These are phyloP conservation scores for Rhegmatorhina hoffmannsi DNA, from an alignment of 2,113 vertebrate species.

Conservation along the genomic window DNA sequence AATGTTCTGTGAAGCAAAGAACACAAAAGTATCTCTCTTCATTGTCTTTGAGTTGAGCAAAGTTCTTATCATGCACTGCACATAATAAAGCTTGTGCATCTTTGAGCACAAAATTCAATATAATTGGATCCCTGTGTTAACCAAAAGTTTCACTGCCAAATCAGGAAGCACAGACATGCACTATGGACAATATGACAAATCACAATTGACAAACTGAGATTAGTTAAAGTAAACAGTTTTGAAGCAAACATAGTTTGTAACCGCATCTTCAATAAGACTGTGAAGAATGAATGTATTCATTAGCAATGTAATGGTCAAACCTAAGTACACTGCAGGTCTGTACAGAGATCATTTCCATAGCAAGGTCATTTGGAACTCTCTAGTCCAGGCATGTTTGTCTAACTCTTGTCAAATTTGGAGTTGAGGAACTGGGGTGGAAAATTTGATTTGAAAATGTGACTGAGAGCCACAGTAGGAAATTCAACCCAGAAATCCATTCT, in stretches of 20 bases:
- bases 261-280: neutral
- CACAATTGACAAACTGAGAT: neutral
- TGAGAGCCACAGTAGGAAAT: conserved; percentile 12
- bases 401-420: neutral
- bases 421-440: conserved; percentile 32
- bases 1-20: neutral
- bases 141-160: neutral
- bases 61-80: neutral
- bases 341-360: neutral
- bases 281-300: conserved; percentile 37
- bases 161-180: neutral
- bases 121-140: neutral
- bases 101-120: neutral
- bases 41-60: neutral
- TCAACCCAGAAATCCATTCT: neutral
- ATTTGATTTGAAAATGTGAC: neutral
- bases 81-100: neutral
- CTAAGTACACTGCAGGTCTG: neutral
- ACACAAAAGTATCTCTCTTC: neutral
- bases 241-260: neutral
- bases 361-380: neutral
- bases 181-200: neutral
- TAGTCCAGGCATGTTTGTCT: neutral
- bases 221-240: neutral
- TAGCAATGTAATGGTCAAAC: neutral